These are phyloP conservation scores for Drosophila mettleri DNA, from an alignment of 2,888 invertebrate species.

Conservation along the genomic window DNA sequence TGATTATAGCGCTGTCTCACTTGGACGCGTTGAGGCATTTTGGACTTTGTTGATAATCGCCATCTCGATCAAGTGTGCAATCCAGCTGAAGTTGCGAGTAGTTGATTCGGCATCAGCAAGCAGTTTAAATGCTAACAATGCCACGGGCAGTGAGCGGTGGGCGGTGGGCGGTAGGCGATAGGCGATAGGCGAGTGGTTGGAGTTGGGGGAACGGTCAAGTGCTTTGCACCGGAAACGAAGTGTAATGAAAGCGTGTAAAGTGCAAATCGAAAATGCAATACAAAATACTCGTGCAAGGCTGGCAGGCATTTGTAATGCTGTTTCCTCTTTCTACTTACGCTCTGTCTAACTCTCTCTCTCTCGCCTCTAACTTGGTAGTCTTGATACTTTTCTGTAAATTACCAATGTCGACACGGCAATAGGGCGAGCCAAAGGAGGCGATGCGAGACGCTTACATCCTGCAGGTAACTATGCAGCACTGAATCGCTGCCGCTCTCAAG, in stretches of 20 bases:
- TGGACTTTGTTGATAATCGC: slow-evolving; percentile 64
- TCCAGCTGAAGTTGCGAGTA: slow-evolving; percentile 47
- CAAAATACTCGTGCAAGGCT: slow-evolving; percentile 57
- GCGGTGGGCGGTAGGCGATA: background rate
- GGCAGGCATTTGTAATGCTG: slow-evolving; percentile 57
- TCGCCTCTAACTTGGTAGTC: background rate
- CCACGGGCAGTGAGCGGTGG: slow-evolving; percentile 28
- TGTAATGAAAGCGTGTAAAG: slow-evolving; percentile 79
- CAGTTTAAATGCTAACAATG: slow-evolving; percentile 71
- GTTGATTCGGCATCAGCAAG: slow-evolving; percentile 39
- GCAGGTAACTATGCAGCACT: slow-evolving; percentile 40
- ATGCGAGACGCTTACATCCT: slow-evolving; percentile 59
- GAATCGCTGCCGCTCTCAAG: slow-evolving; percentile 33
- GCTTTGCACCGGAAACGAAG: slow-evolving; percentile 74
- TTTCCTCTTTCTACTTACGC: slow-evolving; percentile 19
- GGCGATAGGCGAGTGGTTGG: background rate
- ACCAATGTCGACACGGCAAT: slow-evolving; percentile 72
- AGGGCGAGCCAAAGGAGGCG: slow-evolving; percentile 48
- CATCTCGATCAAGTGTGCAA: slow-evolving; percentile 64
- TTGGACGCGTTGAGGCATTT: slow-evolving; percentile 46
- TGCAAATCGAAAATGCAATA: slow-evolving; percentile 79
- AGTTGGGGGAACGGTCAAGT: slow-evolving; percentile 50
- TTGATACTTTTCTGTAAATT: slow-evolving; percentile 56
- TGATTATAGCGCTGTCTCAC: slow-evolving; percentile 64
- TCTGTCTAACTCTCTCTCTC: background rate